These are phyloP conservation scores for Heliangelus exortis DNA, from an alignment of 2,797 vertebrate genomes.

Conservation along the genomic window DNA sequence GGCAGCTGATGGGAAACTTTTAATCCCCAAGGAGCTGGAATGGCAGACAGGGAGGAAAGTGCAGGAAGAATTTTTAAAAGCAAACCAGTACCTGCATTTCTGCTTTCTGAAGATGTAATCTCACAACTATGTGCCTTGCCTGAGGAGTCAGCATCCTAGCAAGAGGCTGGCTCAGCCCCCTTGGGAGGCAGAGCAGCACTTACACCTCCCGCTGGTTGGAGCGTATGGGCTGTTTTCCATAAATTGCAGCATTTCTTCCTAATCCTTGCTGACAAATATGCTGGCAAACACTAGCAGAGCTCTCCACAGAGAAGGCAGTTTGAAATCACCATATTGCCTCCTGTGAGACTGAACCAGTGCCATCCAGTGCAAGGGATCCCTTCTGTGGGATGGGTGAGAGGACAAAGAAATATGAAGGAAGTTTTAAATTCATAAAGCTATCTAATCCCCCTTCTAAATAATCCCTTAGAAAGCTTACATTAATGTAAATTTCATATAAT, in stretches of 20 bases:
- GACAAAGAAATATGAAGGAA: neutral
- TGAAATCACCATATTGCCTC: neutral
- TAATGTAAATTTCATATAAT: slow-evolving; percentile 14
- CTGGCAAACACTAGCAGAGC: neutral
- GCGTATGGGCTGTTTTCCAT: neutral
- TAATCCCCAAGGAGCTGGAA: neutral
- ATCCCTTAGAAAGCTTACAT: slow-evolving; percentile 41
- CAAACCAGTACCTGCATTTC: slow-evolving; percentile 26
- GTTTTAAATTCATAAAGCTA: slow-evolving; percentile 29
- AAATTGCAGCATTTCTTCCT: neutral
- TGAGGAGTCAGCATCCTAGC: neutral
- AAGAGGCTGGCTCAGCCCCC: neutral
- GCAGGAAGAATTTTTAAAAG: neutral
- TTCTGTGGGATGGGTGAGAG: neutral
- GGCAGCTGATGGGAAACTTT: neutral
- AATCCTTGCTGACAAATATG: neutral
- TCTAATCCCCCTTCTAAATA: slow-evolving; percentile 18
- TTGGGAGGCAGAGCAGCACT: neutral
- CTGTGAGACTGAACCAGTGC: neutral
- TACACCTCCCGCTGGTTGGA: neutral
- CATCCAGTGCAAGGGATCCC: neutral
- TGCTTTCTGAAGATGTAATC: slow-evolving; percentile 22
- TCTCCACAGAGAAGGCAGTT: neutral
- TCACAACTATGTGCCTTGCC: slow-evolving; percentile 44
- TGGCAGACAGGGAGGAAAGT: neutral